Percentiles rank a stretch among this genome's conserved stretches.
phyloP scores from a whole-genome alignment of 2,888 invertebrate genomes.

The Coleophora deauratella region DNA sequence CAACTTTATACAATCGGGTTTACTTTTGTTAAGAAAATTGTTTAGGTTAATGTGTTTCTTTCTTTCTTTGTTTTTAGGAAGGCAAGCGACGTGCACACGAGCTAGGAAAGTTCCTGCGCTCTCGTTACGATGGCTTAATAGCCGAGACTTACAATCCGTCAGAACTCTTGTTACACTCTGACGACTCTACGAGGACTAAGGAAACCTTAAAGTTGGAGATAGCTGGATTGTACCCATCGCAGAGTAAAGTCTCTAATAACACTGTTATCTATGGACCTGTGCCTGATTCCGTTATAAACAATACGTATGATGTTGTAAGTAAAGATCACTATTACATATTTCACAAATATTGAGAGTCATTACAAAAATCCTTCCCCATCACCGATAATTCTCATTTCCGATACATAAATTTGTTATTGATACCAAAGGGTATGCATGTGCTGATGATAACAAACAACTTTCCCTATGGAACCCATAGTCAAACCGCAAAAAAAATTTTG shows the following conservation, averaged over 20 bases:
- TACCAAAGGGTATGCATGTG: too few species aligned
- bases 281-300: slow-evolving; percentile 32
- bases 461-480: too few species aligned
- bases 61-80: slow-evolving; percentile 17
- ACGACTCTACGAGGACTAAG: slow-evolving; percentile 37
- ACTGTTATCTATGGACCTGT: slow-evolving; percentile 31
- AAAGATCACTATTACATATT: too few species aligned
- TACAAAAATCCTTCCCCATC: too few species aligned
- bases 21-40: too few species aligned
- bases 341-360: too few species aligned
- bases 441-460: too few species aligned
- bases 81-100: slow-evolving; percentile 27
- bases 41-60: too few species aligned
- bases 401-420: too few species aligned
- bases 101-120: slow-evolving; percentile 25
- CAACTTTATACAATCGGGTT: too few species aligned
- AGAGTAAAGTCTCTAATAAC: slow-evolving; percentile 23
- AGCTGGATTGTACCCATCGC: slow-evolving; percentile 29
- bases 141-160: slow-evolving; percentile 30
- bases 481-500: too few species aligned
- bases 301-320: slow-evolving; percentile 35
- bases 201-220: slow-evolving; percentile 34
- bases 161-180: slow-evolving; percentile 37
- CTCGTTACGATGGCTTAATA: slow-evolving; percentile 28
- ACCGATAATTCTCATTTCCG: too few species aligned